Percentiles rank a stretch among this genome's conserved stretches.
Conservation (phyloP, 2,888 invertebrate species). For the Crossocerus cetratus region DNA sequence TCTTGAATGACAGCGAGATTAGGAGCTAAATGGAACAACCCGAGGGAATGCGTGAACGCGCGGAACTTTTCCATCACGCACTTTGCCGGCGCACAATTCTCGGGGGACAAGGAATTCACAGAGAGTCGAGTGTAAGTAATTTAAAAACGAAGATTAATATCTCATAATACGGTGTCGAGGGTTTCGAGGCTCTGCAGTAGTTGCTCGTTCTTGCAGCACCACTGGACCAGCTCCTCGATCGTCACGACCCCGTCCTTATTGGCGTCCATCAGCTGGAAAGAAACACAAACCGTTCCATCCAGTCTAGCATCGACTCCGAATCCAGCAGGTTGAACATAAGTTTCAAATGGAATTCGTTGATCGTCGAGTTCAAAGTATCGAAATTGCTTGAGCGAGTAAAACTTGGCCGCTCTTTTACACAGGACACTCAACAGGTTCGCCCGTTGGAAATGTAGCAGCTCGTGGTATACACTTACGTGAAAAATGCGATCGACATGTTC, state of each 20-base stretch:
- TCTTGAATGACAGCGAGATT: no score
- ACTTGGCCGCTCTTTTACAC: background rate
- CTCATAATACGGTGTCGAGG: slow-evolving; percentile 87
- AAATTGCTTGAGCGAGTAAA: no score
- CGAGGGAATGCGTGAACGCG: background rate
- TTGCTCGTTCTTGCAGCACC: slow-evolving; percentile 86
- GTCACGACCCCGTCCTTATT: slow-evolving; percentile 90
- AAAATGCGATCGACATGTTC: slow-evolving; percentile 93
- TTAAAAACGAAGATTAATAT: slow-evolving; percentile 34
- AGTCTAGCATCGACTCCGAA: background rate
- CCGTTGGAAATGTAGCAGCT: background rate
- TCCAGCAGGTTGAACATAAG: background rate
- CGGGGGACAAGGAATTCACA: background rate
- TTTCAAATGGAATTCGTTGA: background rate
- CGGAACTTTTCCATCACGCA: slow-evolving; percentile 17
- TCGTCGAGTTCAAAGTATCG: background rate
- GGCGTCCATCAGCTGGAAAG: slow-evolving; percentile 85
- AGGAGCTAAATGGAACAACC: no score
- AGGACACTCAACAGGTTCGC: background rate
- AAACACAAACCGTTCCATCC: slow-evolving; percentile 6
- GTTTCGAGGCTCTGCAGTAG: slow-evolving; percentile 84
- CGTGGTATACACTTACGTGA: slow-evolving; percentile 81
- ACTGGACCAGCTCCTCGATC: slow-evolving; percentile 87
- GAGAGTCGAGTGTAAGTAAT: background rate
- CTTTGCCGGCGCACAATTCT: background rate